Percentiles rank a stretch among this genome's conserved stretches.
phyloP scores from a whole-genome alignment of 35 echinoderm and acorn worm genomes.

The Anneissia japonica region DNA sequence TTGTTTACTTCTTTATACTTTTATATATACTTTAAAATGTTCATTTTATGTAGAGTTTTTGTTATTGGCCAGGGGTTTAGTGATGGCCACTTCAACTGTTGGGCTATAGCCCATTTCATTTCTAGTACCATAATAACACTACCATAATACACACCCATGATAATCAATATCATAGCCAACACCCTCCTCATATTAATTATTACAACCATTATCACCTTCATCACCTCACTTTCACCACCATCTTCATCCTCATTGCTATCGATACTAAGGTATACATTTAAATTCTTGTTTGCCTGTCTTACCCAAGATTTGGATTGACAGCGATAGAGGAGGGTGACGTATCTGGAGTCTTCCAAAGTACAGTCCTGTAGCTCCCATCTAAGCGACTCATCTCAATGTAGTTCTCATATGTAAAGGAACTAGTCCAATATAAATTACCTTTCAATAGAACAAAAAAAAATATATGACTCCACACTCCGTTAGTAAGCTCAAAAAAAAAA shows the following conservation, averaged over 20 bases:
- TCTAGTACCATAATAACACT: too few relatives aligned
- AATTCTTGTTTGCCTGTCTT: too few relatives aligned
- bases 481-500: too few relatives aligned
- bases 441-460: constrained; percentile 10
- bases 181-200: neutral
- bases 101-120: neutral
- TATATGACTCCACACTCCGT: too few relatives aligned
- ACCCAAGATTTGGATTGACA: constrained; percentile 70
- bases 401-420: neutral
- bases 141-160: neutral
- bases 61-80: too few relatives aligned
- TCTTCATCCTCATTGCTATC: neutral
- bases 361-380: constrained; percentile 36
- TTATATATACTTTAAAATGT: too few relatives aligned
- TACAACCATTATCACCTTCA: neutral
- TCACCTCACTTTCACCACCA: neutral
- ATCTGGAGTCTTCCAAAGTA: constrained; percentile 32
- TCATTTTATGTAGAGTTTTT: too few relatives aligned
- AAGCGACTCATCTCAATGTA: constrained; percentile 55
- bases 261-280: neutral
- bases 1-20: too few relatives aligned
- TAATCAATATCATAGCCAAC: neutral
- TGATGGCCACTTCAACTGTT: too few relatives aligned
- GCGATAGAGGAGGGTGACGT: constrained; percentile 37
- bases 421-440: constrained; percentile 68